These are phyloP conservation scores for Heterocephalus glaber DNA, from an alignment of 2,113 vertebrate genomes.

Conservation along the genomic window DNA sequence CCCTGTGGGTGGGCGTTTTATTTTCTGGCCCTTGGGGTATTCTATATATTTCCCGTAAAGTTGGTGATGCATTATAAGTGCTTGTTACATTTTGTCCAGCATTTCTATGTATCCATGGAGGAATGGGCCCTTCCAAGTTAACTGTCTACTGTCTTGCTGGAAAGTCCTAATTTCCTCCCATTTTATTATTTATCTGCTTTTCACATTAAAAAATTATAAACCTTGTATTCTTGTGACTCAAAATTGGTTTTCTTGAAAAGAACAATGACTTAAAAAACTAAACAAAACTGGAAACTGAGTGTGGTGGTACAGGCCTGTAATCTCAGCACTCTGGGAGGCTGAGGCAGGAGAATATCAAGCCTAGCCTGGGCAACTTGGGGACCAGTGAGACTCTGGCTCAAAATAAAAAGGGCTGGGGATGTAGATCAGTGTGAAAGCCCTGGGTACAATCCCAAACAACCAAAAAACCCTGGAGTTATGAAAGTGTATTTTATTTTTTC, in stretches of 20 bases:
- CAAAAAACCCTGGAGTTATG: background rate
- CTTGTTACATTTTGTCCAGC: background rate
- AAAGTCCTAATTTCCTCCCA: background rate
- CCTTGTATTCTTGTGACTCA: background rate
- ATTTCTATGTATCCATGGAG: background rate
- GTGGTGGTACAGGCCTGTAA: background rate
- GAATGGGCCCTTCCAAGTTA: background rate
- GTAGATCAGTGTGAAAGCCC: background rate
- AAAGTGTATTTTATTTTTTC: background rate
- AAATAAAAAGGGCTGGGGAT: background rate
- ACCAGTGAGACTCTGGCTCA: background rate
- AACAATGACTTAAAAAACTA: slow-evolving; percentile 45
- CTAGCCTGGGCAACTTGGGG: background rate
- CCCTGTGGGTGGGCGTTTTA: background rate
- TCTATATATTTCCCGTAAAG: background rate
- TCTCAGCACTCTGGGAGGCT: background rate
- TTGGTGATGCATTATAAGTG: background rate
- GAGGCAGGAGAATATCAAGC: background rate
- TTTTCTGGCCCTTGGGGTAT: background rate
- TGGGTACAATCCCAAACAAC: background rate
- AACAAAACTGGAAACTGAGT: background rate
- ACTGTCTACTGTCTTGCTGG: background rate
- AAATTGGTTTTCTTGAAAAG: slow-evolving; percentile 24
- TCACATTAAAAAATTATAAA: background rate
- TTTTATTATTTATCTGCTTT: slow-evolving; percentile 14